Evolutionary conservation across 2,888 invertebrate species (phyloP).

Genomic region (Orchesellides sinensis): DNA sequence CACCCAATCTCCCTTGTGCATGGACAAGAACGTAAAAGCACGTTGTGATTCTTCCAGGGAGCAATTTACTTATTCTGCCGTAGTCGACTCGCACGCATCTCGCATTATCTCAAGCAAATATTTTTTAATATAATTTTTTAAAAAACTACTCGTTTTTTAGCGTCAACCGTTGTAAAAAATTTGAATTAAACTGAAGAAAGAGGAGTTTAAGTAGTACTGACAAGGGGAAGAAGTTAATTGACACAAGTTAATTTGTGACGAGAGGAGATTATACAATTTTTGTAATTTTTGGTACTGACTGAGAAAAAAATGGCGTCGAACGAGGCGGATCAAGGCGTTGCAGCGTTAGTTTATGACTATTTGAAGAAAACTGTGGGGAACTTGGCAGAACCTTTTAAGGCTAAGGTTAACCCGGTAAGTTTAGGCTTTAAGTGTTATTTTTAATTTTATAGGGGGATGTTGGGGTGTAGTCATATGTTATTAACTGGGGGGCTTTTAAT

Average conservation of each 20-base stretch:
- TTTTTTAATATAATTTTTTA: not conserved
- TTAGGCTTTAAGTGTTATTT: too few species aligned
- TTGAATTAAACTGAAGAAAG: not conserved
- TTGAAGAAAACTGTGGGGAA: constrained; percentile 82
- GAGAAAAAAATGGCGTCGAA: constrained; percentile 42
- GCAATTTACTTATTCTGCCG: not conserved
- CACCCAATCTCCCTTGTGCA: not conserved
- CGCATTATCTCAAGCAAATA: not conserved
- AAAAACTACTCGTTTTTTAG: not conserved
- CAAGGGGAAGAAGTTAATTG: too few species aligned
- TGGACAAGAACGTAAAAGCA: constrained; percentile 5
- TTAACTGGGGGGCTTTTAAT: not conserved
- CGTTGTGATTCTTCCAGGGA: not conserved
- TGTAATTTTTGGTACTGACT: not conserved
- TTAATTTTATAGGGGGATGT: not conserved
- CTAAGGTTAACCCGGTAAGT: constrained; percentile 87
- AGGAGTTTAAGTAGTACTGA: not conserved
- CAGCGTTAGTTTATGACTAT: constrained; percentile 83
- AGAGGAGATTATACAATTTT: too few species aligned
- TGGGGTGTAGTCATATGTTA: not conserved
- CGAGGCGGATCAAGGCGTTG: constrained; percentile 77
- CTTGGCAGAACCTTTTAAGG: constrained; percentile 83
- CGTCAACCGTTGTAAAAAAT: too few species aligned
- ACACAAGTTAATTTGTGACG: too few species aligned
- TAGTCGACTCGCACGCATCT: not conserved